Conservation (phyloP, 2,797 vertebrate genomes). For the Argya squamiceps region DNA sequence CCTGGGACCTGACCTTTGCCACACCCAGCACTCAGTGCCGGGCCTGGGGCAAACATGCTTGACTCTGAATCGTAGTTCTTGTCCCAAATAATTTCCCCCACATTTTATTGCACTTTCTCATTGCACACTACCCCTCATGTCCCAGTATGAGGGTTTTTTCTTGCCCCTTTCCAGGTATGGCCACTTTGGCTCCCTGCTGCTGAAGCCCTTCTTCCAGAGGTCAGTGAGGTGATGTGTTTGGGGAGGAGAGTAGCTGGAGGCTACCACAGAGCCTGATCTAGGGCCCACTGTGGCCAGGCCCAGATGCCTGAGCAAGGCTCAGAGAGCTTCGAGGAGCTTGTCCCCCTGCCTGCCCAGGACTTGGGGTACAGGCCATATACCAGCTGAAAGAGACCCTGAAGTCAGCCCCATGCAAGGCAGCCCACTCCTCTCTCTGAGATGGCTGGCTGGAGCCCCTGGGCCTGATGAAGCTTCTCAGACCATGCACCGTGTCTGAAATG, state of each 20-base stretch:
- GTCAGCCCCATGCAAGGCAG: background rate
- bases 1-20: fast-evolving
- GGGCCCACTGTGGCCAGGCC: background rate
- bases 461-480: background rate
- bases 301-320: background rate
- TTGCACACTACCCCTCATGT: background rate
- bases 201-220: background rate
- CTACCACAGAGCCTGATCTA: background rate
- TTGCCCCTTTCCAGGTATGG: background rate
- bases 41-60: background rate
- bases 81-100: background rate
- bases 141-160: fast-evolving
- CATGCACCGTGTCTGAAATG: background rate
- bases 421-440: fast-evolving
- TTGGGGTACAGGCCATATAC: background rate
- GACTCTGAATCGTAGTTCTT: background rate
- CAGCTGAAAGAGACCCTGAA: background rate
- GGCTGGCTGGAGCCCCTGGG: fast-evolving
- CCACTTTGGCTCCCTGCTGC: background rate
- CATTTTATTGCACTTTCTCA: background rate
- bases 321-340: too few species aligned
- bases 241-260: fast-evolving
- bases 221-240: too few species aligned
- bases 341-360: background rate
- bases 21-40: background rate